Conservation (phyloP, 2,797 vertebrate genomes). For the Valencia hispanica region DNA sequence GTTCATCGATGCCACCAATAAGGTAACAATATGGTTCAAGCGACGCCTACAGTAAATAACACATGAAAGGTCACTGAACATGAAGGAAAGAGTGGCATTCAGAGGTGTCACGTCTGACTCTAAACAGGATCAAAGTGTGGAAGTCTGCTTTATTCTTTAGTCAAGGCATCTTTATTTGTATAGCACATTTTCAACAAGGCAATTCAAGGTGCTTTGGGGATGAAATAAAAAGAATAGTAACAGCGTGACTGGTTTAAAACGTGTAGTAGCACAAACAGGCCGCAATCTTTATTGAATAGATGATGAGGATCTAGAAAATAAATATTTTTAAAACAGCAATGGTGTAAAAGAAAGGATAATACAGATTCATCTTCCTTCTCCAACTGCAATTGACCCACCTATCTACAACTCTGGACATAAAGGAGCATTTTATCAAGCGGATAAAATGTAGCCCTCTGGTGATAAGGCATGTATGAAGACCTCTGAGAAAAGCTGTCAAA, state of each 20-base stretch:
- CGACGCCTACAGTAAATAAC: constrained; percentile 34
- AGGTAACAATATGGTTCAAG: constrained; percentile 79
- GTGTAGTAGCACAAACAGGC: not conserved
- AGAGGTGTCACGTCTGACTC: constrained; percentile 15
- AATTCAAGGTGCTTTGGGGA: too few relatives aligned
- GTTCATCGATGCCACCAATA: constrained; percentile 99
- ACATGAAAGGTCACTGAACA: constrained; percentile 44
- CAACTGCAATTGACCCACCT: too few relatives aligned
- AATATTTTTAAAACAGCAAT: not conserved
- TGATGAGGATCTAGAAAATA: not conserved
- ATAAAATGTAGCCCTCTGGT: too few relatives aligned
- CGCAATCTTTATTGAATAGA: not conserved
- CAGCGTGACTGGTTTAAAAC: constrained; percentile 16
- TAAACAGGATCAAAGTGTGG: not conserved
- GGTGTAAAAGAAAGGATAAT: not conserved
- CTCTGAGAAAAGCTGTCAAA: too few relatives aligned
- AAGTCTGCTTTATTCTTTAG: constrained; percentile 13
- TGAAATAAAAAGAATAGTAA: too few relatives aligned
- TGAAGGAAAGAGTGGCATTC: constrained; percentile 28
- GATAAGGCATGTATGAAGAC: too few relatives aligned
- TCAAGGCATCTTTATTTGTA: too few relatives aligned
- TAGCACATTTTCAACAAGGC: too few relatives aligned
- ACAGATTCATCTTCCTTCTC: not conserved
- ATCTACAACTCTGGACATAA: too few relatives aligned
- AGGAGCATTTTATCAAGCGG: too few relatives aligned